phyloP scores from a whole-genome alignment of 1,140 invertebrate genomes.

The Zaprionus ghesquierei region DNA sequence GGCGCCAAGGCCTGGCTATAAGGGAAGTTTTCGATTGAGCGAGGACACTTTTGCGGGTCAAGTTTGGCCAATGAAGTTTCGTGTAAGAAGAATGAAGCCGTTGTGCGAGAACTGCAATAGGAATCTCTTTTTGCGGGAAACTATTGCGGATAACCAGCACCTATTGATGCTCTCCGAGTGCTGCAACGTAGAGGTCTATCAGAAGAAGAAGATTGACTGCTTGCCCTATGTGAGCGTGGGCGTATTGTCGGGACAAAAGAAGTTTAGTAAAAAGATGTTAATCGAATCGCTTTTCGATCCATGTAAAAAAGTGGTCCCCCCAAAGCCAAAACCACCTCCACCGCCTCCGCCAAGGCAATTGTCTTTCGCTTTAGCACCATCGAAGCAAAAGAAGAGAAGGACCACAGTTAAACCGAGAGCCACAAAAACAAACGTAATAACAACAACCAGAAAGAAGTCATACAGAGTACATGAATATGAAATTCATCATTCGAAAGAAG shows the following conservation, averaged over 20 bases:
- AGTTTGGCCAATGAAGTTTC: slow-evolving; percentile 51
- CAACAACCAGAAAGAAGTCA: neutral
- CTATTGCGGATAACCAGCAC: slow-evolving; percentile 34
- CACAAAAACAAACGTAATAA: neutral
- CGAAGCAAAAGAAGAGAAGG: neutral
- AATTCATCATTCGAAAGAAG: neutral
- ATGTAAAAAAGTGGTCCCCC: neutral
- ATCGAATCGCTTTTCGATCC: neutral
- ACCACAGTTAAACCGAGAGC: neutral
- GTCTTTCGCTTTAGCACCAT: neutral
- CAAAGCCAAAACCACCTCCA: neutral
- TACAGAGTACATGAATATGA: neutral
- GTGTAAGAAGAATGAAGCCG: slow-evolving; percentile 18
- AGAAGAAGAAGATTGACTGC: slow-evolving; percentile 36
- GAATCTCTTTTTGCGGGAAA: slow-evolving; percentile 21
- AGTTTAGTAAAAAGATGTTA: slow-evolving; percentile 20
- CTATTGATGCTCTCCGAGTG: slow-evolving; percentile 52
- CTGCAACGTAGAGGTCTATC: slow-evolving; percentile 48
- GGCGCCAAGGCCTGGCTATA: slow-evolving; percentile 28
- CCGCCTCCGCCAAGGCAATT: too few species aligned
- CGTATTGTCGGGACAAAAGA: slow-evolving; percentile 30
- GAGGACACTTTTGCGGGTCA: slow-evolving; percentile 46
- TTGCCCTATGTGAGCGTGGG: slow-evolving; percentile 50
- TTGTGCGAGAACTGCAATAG: slow-evolving; percentile 37
- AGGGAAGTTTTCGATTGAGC: slow-evolving; percentile 32